These are phyloP conservation scores for Panthera leo DNA, from an alignment of 2,113 vertebrate genomes.

Conservation along the genomic window DNA sequence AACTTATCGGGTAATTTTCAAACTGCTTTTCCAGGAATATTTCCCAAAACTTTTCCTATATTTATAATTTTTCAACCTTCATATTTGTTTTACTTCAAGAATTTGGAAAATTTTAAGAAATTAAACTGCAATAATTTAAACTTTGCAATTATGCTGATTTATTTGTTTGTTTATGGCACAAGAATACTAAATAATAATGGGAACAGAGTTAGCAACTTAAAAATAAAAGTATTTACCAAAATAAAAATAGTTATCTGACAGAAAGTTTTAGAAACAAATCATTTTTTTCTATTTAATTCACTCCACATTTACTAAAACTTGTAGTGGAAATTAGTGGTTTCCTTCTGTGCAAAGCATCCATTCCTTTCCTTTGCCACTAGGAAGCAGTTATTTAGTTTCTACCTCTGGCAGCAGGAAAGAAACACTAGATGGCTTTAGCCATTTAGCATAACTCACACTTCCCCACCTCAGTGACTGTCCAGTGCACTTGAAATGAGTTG, in stretches of 20 bases:
- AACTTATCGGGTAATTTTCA: not conserved
- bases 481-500: not conserved
- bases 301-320: not conserved
- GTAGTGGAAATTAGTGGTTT: not conserved
- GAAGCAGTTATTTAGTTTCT: not conserved
- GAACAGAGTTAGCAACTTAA: not conserved
- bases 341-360: not conserved
- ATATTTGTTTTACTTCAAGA: not conserved
- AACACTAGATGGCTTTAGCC: not conserved
- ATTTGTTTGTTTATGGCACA: not conserved
- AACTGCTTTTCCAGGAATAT: not conserved
- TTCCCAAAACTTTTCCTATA: not conserved
- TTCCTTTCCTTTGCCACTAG: not conserved
- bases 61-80: not conserved
- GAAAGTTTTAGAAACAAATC: not conserved
- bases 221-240: not conserved
- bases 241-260: not conserved
- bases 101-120: conserved; percentile 23
- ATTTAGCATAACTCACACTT: not conserved
- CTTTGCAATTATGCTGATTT: not conserved
- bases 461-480: too few species aligned
- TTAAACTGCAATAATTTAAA: not conserved
- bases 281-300: not conserved
- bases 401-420: not conserved
- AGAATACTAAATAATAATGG: not conserved